phyloP scores from a whole-genome alignment of 2,797 vertebrate species.

The Onychomys torridus region DNA sequence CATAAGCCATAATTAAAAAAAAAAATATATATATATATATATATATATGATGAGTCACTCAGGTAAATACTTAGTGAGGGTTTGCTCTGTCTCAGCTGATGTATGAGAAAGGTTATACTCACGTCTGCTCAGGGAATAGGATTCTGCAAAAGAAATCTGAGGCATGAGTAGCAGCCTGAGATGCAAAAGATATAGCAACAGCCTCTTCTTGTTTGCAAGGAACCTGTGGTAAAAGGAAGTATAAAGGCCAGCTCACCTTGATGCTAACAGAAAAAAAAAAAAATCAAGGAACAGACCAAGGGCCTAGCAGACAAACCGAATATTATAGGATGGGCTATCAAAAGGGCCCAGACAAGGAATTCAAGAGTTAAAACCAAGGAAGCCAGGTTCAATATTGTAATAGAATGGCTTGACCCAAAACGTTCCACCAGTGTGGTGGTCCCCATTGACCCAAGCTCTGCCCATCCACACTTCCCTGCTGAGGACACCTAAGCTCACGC shows the following conservation, averaged over 20 bases:
- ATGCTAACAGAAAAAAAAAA: background rate
- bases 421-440: background rate
- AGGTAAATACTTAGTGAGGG: background rate
- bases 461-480: background rate
- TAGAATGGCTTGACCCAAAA: background rate
- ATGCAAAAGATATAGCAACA: background rate
- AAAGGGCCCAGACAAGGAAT: background rate
- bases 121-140: background rate
- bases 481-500: background rate
- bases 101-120: background rate
- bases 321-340: background rate
- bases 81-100: background rate
- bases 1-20: too few species aligned
- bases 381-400: background rate
- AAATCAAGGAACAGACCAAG: background rate
- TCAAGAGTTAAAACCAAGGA: background rate
- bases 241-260: background rate
- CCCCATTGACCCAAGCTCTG: background rate
- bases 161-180: background rate
- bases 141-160: background rate
- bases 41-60: too few species aligned
- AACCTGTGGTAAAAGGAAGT: background rate
- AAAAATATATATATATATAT: too few species aligned
- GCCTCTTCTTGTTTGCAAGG: background rate
- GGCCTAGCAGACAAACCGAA: background rate